These are phyloP conservation scores for Montipora capricornis DNA, from an alignment of 64 coral and sea anemone species.

Conservation along the genomic window DNA sequence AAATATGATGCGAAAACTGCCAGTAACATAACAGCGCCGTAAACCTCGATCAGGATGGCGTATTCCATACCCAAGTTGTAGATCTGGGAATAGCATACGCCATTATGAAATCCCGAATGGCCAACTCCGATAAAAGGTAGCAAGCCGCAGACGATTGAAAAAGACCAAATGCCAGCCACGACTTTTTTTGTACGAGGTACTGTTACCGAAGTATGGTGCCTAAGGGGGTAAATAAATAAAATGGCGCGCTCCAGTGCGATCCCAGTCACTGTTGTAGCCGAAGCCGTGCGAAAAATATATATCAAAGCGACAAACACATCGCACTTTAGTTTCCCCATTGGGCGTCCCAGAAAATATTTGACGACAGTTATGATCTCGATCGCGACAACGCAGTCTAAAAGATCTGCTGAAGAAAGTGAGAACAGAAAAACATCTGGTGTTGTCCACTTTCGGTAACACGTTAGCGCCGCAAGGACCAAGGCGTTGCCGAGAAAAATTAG, in stretches of 20 bases:
- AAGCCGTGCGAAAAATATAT: slow-evolving; percentile 81
- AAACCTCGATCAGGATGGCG: slow-evolving; percentile 64
- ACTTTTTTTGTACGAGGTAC: slow-evolving; percentile 54
- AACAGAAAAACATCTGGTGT: slow-evolving; percentile 81
- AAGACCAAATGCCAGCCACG: slow-evolving; percentile 78
- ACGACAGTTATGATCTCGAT: slow-evolving; percentile 85
- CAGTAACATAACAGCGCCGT: slow-evolving; percentile 69
- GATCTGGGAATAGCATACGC: slow-evolving; percentile 74
- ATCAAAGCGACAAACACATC: slow-evolving; percentile 64
- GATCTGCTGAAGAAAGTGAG: slow-evolving; percentile 87
- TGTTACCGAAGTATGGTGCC: slow-evolving; percentile 83
- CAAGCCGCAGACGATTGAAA: slow-evolving; percentile 69
- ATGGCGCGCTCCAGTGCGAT: slow-evolving; percentile 83
- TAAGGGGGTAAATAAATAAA: slow-evolving; percentile 71
- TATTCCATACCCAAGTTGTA: slow-evolving; percentile 77
- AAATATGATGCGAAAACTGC: slow-evolving; percentile 80
- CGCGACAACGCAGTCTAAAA: slow-evolving; percentile 76
- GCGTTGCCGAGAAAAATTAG: slow-evolving; percentile 66
- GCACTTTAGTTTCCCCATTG: slow-evolving; percentile 66
- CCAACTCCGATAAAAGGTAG: slow-evolving; percentile 69
- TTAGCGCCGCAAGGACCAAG: slow-evolving; percentile 68
- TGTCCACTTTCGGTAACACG: slow-evolving; percentile 72
- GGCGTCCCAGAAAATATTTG: slow-evolving; percentile 72
- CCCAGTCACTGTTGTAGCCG: slow-evolving; percentile 78
- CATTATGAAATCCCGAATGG: slow-evolving; percentile 60